Evolutionary conservation across 2,797 vertebrate genomes (phyloP).

Genomic region (Enteromius viviparus): DNA sequence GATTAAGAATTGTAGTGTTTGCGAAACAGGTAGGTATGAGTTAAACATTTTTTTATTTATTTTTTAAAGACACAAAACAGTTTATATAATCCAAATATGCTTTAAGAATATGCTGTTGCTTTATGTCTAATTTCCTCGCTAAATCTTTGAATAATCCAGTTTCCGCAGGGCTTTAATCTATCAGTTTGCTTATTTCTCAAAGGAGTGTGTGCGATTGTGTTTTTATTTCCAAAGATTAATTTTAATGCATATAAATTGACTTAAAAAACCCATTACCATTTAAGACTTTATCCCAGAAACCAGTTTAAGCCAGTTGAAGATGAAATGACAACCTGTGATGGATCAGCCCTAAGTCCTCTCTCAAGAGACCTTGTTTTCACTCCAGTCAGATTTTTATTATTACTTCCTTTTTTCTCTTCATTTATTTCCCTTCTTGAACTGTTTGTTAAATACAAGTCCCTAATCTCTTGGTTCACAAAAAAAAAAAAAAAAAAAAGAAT

Average conservation of each 20-base stretch:
- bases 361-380: conserved; percentile 31
- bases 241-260: conserved; percentile 36
- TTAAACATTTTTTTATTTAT: neutral
- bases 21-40: neutral
- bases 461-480: conserved; percentile 31
- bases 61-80: neutral
- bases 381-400: conserved; percentile 18
- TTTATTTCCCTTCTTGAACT: conserved; percentile 17
- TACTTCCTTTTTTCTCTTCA: neutral
- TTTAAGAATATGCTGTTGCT: conserved; percentile 12
- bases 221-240: conserved; percentile 42
- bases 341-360: conserved; percentile 22
- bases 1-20: neutral
- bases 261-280: conserved; percentile 1
- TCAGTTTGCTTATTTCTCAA: conserved; percentile 49
- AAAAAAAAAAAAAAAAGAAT: neutral
- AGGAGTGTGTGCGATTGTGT: neutral
- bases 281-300: conserved; percentile 40
- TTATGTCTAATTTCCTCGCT: conserved; percentile 18
- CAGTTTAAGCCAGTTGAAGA: conserved; percentile 32
- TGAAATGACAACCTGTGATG: conserved; percentile 41
- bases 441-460: conserved; percentile 30
- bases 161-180: conserved; percentile 49
- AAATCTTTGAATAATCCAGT: conserved; percentile 41
- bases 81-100: conserved; percentile 35